Conservation (phyloP, 2,797 vertebrate species). For the Myotis findleyi region DNA sequence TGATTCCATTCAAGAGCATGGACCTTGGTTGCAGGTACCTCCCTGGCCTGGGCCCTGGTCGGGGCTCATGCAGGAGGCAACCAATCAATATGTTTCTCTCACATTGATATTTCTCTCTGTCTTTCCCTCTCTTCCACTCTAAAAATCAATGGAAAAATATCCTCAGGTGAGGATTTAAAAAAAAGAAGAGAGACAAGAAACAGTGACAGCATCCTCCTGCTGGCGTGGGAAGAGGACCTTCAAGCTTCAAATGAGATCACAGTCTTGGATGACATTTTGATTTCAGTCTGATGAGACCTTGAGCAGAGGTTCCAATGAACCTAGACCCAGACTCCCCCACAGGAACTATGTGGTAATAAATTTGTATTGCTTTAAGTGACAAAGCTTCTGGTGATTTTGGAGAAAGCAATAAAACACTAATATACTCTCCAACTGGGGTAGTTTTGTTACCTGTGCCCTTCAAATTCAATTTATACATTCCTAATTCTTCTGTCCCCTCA, state of each 20-base stretch:
- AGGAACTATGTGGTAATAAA: background rate
- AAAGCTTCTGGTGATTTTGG: background rate
- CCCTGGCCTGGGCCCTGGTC: too few species aligned
- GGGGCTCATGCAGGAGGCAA: too few species aligned
- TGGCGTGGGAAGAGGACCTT: background rate
- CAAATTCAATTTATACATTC: background rate
- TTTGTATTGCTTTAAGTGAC: background rate
- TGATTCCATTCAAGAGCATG: too few species aligned
- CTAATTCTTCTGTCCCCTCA: background rate
- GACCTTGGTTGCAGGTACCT: too few species aligned
- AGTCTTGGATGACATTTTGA: background rate
- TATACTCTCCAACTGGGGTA: background rate
- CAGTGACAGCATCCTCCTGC: background rate
- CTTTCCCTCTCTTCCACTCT: too few species aligned
- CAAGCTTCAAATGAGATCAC: background rate
- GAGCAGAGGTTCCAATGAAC: background rate
- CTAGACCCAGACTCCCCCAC: fast-evolving
- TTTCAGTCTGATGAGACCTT: background rate
- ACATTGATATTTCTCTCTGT: too few species aligned
- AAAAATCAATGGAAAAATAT: too few species aligned
- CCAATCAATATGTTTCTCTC: too few species aligned
- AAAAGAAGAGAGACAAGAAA: background rate
- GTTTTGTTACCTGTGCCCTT: background rate
- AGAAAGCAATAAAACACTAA: background rate
- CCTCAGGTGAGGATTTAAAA: background rate